phyloP scores from a whole-genome alignment of 2,888 invertebrate genomes.

The Amiota minor region DNA sequence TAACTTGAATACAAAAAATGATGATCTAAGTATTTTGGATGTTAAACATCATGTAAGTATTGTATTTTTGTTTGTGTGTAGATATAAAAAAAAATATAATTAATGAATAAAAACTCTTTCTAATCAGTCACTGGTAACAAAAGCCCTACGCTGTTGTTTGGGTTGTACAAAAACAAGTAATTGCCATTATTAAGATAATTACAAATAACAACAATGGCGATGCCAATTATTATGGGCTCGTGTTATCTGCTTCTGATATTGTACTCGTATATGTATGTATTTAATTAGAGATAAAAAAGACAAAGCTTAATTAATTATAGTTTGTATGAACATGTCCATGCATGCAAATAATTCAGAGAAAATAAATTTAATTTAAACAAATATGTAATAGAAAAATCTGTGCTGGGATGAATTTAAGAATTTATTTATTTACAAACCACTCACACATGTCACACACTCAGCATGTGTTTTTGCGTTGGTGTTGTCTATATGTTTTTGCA shows the following conservation, averaged over 20 bases:
- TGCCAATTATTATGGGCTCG: background rate
- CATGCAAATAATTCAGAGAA: background rate
- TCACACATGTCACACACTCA: background rate
- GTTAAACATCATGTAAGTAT: too few species aligned
- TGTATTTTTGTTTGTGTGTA: too few species aligned
- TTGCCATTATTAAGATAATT: slow-evolving; percentile 49
- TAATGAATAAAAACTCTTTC: background rate
- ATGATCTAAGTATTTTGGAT: too few species aligned
- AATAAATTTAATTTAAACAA: background rate
- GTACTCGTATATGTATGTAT: too few species aligned
- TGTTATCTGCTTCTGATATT: too few species aligned
- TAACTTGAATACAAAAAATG: too few species aligned
- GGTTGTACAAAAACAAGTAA: background rate
- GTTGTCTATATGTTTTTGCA: too few species aligned
- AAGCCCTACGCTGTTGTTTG: slow-evolving; percentile 29
- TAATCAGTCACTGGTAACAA: slow-evolving; percentile 55
- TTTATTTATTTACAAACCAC: too few species aligned
- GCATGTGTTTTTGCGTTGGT: slow-evolving; percentile 2
- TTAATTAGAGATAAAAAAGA: background rate
- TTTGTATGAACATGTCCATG: slow-evolving; percentile 4
- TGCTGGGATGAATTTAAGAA: too few species aligned
- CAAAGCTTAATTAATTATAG: slow-evolving; percentile 10
- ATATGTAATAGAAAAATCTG: background rate
- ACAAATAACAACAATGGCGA: slow-evolving; percentile 13
- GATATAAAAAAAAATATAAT: too few species aligned